These are phyloP conservation scores for Oryzaephilus surinamensis DNA, from an alignment of 1,140 invertebrate genomes.

Conservation along the genomic window DNA sequence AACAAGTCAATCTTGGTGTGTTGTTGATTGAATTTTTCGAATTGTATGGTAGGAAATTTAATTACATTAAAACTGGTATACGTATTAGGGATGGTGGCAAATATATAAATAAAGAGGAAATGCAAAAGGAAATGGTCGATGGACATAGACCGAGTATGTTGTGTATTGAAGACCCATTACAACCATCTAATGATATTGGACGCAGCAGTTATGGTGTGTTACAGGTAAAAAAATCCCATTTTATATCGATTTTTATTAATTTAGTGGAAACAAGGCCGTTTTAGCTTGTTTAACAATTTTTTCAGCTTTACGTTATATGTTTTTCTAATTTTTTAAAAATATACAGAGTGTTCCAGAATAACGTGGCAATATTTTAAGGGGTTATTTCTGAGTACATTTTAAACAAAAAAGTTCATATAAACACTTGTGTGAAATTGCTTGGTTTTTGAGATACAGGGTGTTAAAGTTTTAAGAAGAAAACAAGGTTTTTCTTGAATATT, in stretches of 20 bases:
- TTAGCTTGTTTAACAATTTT: too few species aligned
- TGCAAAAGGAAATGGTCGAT: constrained; percentile 85
- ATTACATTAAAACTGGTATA: constrained; percentile 92
- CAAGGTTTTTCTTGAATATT: too few species aligned
- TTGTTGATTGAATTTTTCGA: constrained; percentile 96
- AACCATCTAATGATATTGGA: constrained; percentile 91
- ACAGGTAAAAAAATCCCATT: constrained; percentile 24
- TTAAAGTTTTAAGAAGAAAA: too few species aligned
- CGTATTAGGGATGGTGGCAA: constrained; percentile 86
- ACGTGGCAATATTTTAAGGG: too few species aligned
- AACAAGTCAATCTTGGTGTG: constrained; percentile 75
- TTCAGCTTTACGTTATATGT: too few species aligned
- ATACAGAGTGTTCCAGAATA: too few species aligned
- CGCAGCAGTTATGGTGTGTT: constrained; percentile 85
- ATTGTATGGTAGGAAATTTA: constrained; percentile 92
- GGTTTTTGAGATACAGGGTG: too few species aligned
- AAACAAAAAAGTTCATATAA: too few species aligned
- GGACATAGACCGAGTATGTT: constrained; percentile 85
- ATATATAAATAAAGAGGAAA: constrained; percentile 91
- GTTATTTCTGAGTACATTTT: too few species aligned
- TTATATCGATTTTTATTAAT: background rate
- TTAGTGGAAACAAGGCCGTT: too few species aligned
- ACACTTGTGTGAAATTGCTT: too few species aligned
- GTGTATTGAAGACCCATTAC: constrained; percentile 97
- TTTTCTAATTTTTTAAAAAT: too few species aligned